Evolutionary conservation across 2,797 vertebrate species (phyloP).

Genomic region (Trachops cirrhosus): DNA sequence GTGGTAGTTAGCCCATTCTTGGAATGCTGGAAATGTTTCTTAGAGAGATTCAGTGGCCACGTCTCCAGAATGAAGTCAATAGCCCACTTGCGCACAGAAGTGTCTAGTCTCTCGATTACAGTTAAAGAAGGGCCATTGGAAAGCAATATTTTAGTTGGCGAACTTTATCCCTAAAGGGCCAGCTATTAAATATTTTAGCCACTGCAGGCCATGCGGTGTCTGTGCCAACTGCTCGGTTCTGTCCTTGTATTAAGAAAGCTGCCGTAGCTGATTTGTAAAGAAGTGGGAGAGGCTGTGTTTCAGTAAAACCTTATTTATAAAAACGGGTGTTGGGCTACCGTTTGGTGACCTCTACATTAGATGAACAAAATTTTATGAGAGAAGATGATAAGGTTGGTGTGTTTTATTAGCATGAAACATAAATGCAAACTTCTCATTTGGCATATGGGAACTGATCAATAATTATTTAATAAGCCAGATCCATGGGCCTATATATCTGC

Average conservation of each 20-base stretch:
- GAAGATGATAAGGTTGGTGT: neutral
- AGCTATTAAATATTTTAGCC: constrained; percentile 28
- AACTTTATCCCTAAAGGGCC: neutral
- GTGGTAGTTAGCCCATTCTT: neutral
- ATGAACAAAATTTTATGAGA: neutral
- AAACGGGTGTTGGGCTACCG: neutral
- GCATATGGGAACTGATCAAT: neutral
- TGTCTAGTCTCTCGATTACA: neutral
- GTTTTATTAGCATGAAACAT: neutral
- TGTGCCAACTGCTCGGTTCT: neutral
- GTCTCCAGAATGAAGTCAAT: constrained; percentile 13
- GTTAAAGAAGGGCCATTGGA: neutral
- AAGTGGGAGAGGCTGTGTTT: neutral
- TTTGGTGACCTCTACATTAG: neutral
- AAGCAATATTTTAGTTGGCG: neutral
- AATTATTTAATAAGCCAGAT: neutral
- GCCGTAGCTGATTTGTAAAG: neutral
- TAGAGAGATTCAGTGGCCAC: neutral
- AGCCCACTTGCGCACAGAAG: neutral
- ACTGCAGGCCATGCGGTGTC: neutral
- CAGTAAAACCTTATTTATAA: neutral
- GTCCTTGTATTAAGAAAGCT: neutral
- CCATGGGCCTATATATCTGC: neutral
- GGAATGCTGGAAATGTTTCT: neutral
- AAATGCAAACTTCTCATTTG: neutral